Base-by-base conservation (phyloP, 2,888 invertebrate species). In the Emmelina monodactyla region DNA sequence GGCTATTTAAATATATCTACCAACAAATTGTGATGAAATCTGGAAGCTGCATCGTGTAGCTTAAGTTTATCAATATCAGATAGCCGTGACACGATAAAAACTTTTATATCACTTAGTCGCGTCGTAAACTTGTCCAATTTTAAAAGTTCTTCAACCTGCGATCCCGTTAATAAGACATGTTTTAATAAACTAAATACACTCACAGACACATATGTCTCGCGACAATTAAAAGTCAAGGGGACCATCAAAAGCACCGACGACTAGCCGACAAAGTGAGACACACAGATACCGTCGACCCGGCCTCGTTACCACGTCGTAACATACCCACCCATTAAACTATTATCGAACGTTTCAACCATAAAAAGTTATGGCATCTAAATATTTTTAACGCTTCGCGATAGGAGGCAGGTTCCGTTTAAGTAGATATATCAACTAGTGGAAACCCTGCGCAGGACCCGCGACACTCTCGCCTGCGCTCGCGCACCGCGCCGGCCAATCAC, bases 351-450 rank as follows among this genome's bases (percentile, higher is more conserved):
- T 58, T 52, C 45, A 51, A 53, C 60, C 56, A 61, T 70, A 70
- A 71, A 71, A 63, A 58, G 58, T 64, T 64, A 71, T 63, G 50
- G 63, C 55, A 31, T 25, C 31, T 33, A 69, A 72, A 70, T 70
- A 69, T 69, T 67, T 66, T 62, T 60, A 63, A 58, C 56, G 58
- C 56, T 60, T 50, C 47, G 49, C 49, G 52, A 58, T 59, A 55
- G 61, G 58, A 55, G 58, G 53, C 45, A n/a, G n/a, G n/a, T n/a
- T n/a, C n/a, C n/a, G 47, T 53, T 48, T 42, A 39, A 37, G 41
- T n/a, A n/a, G n/a, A n/a, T n/a, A n/a, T n/a, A n/a, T n/a, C n/a
- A n/a, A n/a, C n/a, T n/a, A n/a, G n/a, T n/a, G n/a, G n/a, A n/a
- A n/a, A n/a, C n/a, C n/a, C n/a, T n/a, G n/a, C n/a, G n/a, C n/a